phyloP scores from a whole-genome alignment of 1,140 invertebrate species.

The Penaeus indicus region DNA sequence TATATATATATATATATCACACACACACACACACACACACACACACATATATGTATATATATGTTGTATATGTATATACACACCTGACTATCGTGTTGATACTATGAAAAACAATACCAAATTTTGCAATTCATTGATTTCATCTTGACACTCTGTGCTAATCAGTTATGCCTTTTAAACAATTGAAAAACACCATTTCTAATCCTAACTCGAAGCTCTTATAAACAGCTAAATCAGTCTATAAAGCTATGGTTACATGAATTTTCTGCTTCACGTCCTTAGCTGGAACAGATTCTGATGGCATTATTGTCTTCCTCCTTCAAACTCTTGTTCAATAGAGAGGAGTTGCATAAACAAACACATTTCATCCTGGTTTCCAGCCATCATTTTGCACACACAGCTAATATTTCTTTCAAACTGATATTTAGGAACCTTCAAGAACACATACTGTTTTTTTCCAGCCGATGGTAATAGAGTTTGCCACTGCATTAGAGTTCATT shows the following conservation, averaged over 20 bases:
- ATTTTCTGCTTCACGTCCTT: background rate
- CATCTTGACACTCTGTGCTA: conserved; percentile 3
- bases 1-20: too few relatives aligned
- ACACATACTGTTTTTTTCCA: too few relatives aligned
- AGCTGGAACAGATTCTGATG: background rate
- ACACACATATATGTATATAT: too few relatives aligned
- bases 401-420: too few relatives aligned
- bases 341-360: too few relatives aligned
- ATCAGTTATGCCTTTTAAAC: background rate
- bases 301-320: background rate
- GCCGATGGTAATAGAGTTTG: too few relatives aligned
- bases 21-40: too few relatives aligned
- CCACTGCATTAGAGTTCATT: too few relatives aligned
- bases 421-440: too few relatives aligned
- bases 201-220: conserved; percentile 22
- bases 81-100: background rate
- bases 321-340: too few relatives aligned
- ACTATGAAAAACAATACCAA: background rate
- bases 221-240: conserved; percentile 26
- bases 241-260: background rate
- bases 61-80: background rate
- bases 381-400: too few relatives aligned
- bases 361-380: too few relatives aligned
- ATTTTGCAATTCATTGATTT: background rate
- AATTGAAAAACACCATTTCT: background rate